These are phyloP conservation scores for Panurus biarmicus DNA, from an alignment of 2,113 vertebrate genomes.

Conservation along the genomic window DNA sequence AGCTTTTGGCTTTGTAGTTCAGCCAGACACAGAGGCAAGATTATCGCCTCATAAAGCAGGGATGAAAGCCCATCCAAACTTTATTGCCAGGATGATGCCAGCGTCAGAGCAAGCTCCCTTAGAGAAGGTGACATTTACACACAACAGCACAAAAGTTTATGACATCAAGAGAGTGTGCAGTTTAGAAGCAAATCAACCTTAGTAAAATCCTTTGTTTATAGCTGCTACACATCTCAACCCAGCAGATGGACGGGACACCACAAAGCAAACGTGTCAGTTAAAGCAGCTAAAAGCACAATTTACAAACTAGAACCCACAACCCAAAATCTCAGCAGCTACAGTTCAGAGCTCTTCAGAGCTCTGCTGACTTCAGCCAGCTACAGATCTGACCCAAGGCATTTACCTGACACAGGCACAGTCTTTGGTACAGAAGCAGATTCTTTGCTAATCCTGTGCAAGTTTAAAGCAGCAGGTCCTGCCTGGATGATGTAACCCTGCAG, in stretches of 20 bases:
- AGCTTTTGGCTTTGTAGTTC: background rate
- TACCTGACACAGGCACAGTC: background rate
- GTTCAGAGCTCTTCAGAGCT: background rate
- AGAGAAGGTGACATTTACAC: constrained; percentile 18
- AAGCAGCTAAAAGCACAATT: background rate
- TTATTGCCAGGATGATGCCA: background rate
- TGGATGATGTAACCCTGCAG: background rate
- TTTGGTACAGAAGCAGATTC: background rate
- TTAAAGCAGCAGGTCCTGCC: background rate
- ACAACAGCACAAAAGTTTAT: background rate
- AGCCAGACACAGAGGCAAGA: background rate
- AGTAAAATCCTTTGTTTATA: constrained; percentile 1
- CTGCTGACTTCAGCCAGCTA: background rate
- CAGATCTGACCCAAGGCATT: background rate
- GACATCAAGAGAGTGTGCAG: background rate
- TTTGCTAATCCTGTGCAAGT: background rate
- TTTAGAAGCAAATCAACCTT: background rate
- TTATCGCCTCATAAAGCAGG: constrained; percentile 4
- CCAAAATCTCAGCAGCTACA: background rate
- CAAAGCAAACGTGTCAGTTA: background rate
- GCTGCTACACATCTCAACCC: background rate
- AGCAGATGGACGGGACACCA: background rate
- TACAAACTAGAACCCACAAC: background rate
- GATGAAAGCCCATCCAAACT: background rate
- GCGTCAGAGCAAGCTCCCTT: background rate